These are phyloP conservation scores for Distichodus sexfasciatus DNA, from an alignment of 2,797 vertebrate genomes.

Conservation along the genomic window DNA sequence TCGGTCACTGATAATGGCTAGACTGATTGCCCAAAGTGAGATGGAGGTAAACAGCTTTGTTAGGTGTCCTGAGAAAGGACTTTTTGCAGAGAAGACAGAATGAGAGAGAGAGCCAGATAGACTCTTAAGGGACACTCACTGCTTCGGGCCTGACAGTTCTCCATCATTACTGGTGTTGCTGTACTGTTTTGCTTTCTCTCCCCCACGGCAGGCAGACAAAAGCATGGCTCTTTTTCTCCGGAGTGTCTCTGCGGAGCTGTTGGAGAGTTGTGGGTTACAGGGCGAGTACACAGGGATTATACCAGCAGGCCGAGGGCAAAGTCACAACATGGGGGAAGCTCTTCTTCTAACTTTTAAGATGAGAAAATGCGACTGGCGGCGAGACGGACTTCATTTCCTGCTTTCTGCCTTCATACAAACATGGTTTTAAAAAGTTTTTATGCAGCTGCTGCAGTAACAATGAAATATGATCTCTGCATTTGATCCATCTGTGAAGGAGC, in stretches of 20 bases:
- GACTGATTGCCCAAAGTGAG: slow-evolving; percentile 10
- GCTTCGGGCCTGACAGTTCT: slow-evolving; percentile 27
- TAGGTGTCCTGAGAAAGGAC: slow-evolving; percentile 14
- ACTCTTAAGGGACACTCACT: slow-evolving; percentile 13
- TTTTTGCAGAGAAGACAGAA: slow-evolving; percentile 16
- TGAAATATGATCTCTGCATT: not conserved
- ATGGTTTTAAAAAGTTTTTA: not conserved
- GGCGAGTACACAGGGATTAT: slow-evolving; percentile 3
- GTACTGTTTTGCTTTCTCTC: slow-evolving; percentile 18
- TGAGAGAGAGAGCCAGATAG: not conserved
- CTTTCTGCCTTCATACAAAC: not conserved
- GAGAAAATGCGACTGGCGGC: not conserved
- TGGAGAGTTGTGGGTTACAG: slow-evolving; percentile 8
- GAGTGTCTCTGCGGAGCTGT: slow-evolving; percentile 11
- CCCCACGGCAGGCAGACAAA: slow-evolving; percentile 13
- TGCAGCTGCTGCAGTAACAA: not conserved
- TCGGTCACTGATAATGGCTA: slow-evolving; percentile 1
- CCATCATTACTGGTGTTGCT: slow-evolving; percentile 32
- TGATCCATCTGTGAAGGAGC: not conserved
- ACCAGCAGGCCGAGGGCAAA: slow-evolving; percentile 25
- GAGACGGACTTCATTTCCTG: not conserved
- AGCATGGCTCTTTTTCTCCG: slow-evolving; percentile 4
- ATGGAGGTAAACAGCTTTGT: slow-evolving; percentile 22
- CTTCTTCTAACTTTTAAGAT: slow-evolving; percentile 1
- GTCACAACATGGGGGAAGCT: slow-evolving; percentile 20